Evolutionary conservation across 2,113 vertebrate species (phyloP), one percentile per base, ranked within the genome.

Genomic region (Marmota flaviventris): DNA sequence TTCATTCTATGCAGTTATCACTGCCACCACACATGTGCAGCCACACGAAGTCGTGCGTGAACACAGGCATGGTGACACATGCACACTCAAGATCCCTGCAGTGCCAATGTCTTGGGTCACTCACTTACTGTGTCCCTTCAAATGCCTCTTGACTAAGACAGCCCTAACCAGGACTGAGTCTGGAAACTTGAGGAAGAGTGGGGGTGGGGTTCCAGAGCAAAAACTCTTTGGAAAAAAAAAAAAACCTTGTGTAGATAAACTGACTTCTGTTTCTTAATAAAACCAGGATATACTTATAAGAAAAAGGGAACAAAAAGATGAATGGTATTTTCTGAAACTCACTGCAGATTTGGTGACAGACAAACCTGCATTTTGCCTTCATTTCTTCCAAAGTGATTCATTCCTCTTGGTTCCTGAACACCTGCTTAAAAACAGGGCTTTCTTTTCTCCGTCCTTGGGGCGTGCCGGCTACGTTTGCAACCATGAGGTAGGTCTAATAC

Each of bases 361-460:
- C 77, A 75, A 97, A 85, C 53, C 87, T 88, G 72, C 32, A 51
- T 76, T 90, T 87, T 53, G 81, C 73, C 85, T 95, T 87, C 65
- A 70, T 76, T 78, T 93, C 93, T 93, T 91, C 97, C 95, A 70
- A 91, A 84, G 69, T 97, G 95, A 97, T 93, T 97, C 96, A 96
- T 70, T 93, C 88, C 45, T 86, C 82, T 76, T 42, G 16, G 73
- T 93, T 95, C 58, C 86, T 81, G 90, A 90, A 83, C 96, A 98
- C 97, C 96, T 96, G 86, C 89, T 93, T 93, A 42, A 58, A 92
- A 93, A 94, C 42, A 95, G 67, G 73, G 42, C 61, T 93, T 87
- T 77, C 85, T 89, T 93, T 42, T 86, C 67, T 88, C 45, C 76
- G 58, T 78, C 73, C 86, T 82, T 76, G 29, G 82, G 84, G 86